Conservation (phyloP, 2,888 invertebrate genomes). For the Siphlonurus alternatus region DNA sequence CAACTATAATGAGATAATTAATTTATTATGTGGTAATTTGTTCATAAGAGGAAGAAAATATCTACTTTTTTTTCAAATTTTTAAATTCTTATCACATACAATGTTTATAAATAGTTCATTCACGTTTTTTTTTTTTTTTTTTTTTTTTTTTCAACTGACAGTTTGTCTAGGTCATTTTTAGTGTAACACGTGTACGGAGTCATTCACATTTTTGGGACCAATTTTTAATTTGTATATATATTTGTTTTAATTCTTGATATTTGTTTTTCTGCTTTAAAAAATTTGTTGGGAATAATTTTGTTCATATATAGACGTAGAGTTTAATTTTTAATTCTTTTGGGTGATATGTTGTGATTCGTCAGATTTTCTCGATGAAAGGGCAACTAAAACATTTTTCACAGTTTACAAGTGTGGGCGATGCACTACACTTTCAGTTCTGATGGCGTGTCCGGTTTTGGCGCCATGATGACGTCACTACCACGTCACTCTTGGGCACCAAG, state of each 20-base stretch:
- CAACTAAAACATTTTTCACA: too few relatives aligned
- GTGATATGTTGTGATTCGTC: not conserved
- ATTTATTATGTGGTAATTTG: not conserved
- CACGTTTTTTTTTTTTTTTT: not conserved
- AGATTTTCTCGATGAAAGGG: too few relatives aligned
- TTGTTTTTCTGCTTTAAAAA: not conserved
- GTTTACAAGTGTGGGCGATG: too few relatives aligned
- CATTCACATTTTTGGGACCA: not conserved
- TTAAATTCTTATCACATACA: not conserved
- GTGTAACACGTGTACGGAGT: too few relatives aligned
- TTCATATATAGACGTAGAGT: too few relatives aligned
- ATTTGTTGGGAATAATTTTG: not conserved
- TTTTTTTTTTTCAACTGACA: too few relatives aligned
- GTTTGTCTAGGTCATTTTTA: too few relatives aligned
- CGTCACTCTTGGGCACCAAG: not conserved
- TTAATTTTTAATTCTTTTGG: too few relatives aligned
- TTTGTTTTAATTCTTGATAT: not conserved
- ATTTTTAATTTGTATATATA: not conserved
- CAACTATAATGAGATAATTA: not conserved
- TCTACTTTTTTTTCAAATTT: not conserved
- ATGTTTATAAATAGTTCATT: not conserved
- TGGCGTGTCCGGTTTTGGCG: too few relatives aligned
- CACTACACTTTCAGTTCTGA: too few relatives aligned
- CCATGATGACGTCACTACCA: not conserved
- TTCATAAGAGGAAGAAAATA: not conserved